Percentiles rank a stretch among this genome's conserved stretches.
Conservation (phyloP, 2,888 invertebrate genomes). For the Biston stratarius region DNA sequence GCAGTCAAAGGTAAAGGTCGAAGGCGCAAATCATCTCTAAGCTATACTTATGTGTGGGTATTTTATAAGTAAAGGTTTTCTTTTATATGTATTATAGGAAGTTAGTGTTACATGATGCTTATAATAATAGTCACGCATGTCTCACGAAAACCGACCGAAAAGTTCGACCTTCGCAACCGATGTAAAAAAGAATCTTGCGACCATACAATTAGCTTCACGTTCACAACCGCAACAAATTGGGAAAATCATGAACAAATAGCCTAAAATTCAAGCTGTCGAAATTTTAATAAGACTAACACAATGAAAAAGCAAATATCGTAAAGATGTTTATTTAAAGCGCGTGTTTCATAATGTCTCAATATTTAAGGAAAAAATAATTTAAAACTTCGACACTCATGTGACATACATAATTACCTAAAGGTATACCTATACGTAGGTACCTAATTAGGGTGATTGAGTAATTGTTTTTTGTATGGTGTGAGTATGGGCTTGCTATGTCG, state of each 20-base stretch:
- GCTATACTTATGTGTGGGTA: too few species aligned
- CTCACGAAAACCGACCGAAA: too few species aligned
- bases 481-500: background rate
- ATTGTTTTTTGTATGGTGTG: background rate
- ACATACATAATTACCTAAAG: background rate
- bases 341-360: slow-evolving; percentile 1
- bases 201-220: background rate
- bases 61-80: too few species aligned
- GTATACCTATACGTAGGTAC: background rate
- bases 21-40: too few species aligned
- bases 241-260: slow-evolving; percentile 3
- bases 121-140: background rate
- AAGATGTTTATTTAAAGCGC: background rate
- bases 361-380: slow-evolving; percentile 12
- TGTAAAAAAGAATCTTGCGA: background rate
- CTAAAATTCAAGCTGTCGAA: slow-evolving; percentile 1
- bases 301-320: slow-evolving; percentile 2
- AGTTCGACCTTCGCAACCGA: background rate
- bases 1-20: too few species aligned
- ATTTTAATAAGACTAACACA: slow-evolving; percentile 7
- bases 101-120: too few species aligned
- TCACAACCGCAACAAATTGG: slow-evolving; percentile 1
- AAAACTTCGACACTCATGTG: background rate
- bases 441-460: background rate
- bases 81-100: too few species aligned